phyloP scores from a whole-genome alignment of 2,113 vertebrate species.

The Eonycteris spelaea region DNA sequence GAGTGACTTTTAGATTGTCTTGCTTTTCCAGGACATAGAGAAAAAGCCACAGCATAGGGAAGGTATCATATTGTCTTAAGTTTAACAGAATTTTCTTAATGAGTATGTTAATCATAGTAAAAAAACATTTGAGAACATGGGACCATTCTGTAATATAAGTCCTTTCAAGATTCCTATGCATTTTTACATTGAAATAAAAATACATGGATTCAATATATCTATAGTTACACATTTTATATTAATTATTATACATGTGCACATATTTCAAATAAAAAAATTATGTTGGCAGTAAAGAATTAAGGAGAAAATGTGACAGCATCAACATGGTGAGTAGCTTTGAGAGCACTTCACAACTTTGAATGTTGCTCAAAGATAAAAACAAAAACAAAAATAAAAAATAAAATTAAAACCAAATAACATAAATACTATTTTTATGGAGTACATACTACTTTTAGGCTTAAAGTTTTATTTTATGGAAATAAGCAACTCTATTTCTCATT shows the following conservation, averaged over 20 bases:
- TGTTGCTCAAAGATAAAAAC: neutral
- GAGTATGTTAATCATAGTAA: neutral
- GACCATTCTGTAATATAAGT: neutral
- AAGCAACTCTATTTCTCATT: neutral
- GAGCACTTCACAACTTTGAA: neutral
- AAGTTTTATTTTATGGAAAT: neutral
- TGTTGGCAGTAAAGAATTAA: neutral
- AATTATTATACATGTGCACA: neutral
- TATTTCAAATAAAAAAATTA: slow-evolving; percentile 7
- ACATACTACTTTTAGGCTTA: neutral
- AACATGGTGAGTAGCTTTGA: neutral
- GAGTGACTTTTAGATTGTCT: neutral
- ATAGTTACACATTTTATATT: neutral
- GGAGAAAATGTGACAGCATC: neutral
- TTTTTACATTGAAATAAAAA: slow-evolving; percentile 12
- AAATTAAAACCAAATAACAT: neutral
- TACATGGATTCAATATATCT: neutral
- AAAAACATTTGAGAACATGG: neutral
- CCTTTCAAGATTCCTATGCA: neutral
- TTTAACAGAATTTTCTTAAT: slow-evolving; percentile 2
- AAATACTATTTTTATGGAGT: neutral
- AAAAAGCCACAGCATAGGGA: neutral
- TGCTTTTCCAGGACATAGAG: neutral
- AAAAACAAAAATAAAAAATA: neutral
- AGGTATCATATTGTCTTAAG: neutral